Base-by-base conservation (phyloP, 2,113 vertebrate species). In the Siphamia tubifer region DNA sequence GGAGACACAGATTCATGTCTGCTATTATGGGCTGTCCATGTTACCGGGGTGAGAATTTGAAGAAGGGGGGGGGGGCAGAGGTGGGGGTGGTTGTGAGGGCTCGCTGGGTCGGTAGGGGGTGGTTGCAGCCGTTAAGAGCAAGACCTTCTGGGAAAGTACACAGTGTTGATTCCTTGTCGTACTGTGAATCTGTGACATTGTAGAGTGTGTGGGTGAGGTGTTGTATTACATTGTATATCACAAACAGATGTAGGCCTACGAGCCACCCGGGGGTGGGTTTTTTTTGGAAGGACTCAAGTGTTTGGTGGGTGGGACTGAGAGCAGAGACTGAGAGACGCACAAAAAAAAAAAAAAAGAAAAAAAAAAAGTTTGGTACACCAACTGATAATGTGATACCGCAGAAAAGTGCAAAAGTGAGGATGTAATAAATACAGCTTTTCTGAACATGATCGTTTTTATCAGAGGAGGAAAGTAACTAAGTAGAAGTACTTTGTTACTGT, bases 1-100 rank as follows among this genome's bases (percentile, higher is more conserved):
- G 82, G 80, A 87, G 88, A 89, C 88, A 84, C 86, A 84, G 86
- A 91, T 91, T 91, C 89, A 91, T 91, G 89, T 88, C 85, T 81
- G 88, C 89, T 88, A 90, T 91, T 91, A 91, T 85, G 84, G 80
- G 78, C 85, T 89, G 89, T 90, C 88, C 83, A 81, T 90, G 88
- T 90, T 87, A 80, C 57, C 34, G 47, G 83, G 78, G 75, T 83
- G 74, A 84, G 79, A 72, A 86, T 83, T 85, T 86, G 85, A 86
- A 82, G 25, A 28, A 3, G 63, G 34, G 66, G 51, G 69, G 49
- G 40, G 27, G 8, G 19, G 19, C n/a, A 34, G 21, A 34, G 36
- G 20, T 12, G 32, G 6, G 30, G 30, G 48, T 43, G n/a, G 38
- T 58, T 53, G 1, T 10, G 43, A 12, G 12, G 16, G 19, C n/a